Evolutionary conservation across 2,888 invertebrate species (phyloP), one percentile per base, ranked within the genome.

Genomic region (Meghimatium bilineatum): DNA sequence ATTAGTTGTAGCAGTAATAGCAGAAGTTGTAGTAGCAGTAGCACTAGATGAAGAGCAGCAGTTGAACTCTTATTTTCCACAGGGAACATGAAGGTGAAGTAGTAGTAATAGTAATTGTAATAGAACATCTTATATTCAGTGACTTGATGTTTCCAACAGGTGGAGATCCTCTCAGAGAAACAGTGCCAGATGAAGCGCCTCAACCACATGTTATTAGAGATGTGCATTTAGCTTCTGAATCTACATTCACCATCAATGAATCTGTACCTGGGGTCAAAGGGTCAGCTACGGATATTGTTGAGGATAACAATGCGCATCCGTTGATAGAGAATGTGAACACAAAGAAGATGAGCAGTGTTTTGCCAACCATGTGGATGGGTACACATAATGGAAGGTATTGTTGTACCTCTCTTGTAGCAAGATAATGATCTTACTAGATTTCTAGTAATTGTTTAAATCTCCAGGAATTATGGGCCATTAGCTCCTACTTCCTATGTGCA

Each of bases 301-400:
- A 93, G 88, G 95, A 95, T 90, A 90, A 89, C 75, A 89, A 87
- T 86, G 88, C 93, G 74, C 23, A 17, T 14, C 23, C 17, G 20
- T 23, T 56, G 56, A 89, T 94, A 85, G 92, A 92, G 89, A 90
- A 89, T 85, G 93, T 92, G 85, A 94, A 91, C 95, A 95, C 92
- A 66, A 93, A 93, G 82, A 93, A 93, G 92, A 97, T 97, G 96
- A 97, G 97, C 78, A 98, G 98, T 85, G 96, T 97, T 8, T 95
- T 97, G 93, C 97, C 99, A 0, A 99, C 99, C 29, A 98, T 99
- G 97, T 99, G 99, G 99, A 95, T 99, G 87, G 99, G 99, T 69
- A 97, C 98, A 86, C 98, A 99, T 94, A 97, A 97, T 93, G 99
- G 99, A 86, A 94, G 94, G 94, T 94, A 85, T 44, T 44, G 5